A percentile compares a stretch with the other conserved stretches of the same genome.
These are phyloP conservation scores for Bubalus kerabau DNA, from an alignment of 2,113 vertebrate genomes.

Conservation along the genomic window DNA sequence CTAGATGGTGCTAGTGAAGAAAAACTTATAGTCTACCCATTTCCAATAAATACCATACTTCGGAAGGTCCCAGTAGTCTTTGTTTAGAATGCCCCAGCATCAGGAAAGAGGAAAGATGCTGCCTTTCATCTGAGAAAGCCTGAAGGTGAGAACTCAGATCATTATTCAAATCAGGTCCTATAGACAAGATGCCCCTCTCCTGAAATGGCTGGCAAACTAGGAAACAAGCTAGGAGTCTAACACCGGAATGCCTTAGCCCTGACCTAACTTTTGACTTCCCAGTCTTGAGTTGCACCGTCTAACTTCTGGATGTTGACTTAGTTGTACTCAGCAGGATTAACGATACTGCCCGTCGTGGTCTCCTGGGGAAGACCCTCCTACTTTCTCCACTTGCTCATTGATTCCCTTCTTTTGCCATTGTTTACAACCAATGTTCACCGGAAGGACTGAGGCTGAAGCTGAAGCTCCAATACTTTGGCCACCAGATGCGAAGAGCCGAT, in stretches of 20 bases:
- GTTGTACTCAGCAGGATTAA: not conserved
- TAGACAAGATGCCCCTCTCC: not conserved
- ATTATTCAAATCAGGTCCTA: not conserved
- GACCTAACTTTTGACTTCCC: not conserved
- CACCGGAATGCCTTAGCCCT: rapidly evolving
- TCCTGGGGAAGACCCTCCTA: not conserved
- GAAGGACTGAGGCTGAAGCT: not conserved
- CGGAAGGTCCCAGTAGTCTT: not conserved
- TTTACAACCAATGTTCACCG: not conserved
- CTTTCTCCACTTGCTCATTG: not conserved
- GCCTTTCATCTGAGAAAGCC: not conserved
- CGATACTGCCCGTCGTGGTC: not conserved
- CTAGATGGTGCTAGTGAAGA: not conserved
- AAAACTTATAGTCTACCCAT: not conserved
- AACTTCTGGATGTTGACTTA: not conserved
- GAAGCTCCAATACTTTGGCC: not conserved
- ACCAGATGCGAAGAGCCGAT: not conserved
- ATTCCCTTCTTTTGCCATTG: not conserved
- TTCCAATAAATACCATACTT: not conserved
- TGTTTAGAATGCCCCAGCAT: not conserved
- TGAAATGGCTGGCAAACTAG: not conserved
- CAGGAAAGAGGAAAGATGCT: not conserved
- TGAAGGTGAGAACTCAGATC: not conserved
- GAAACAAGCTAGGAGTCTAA: not conserved
- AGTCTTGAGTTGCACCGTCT: not conserved